Percentiles rank a stretch among this genome's conserved stretches.
These are phyloP conservation scores for Pachyseris speciosa DNA, from an alignment of 64 coral and sea anemone species.

Conservation along the genomic window DNA sequence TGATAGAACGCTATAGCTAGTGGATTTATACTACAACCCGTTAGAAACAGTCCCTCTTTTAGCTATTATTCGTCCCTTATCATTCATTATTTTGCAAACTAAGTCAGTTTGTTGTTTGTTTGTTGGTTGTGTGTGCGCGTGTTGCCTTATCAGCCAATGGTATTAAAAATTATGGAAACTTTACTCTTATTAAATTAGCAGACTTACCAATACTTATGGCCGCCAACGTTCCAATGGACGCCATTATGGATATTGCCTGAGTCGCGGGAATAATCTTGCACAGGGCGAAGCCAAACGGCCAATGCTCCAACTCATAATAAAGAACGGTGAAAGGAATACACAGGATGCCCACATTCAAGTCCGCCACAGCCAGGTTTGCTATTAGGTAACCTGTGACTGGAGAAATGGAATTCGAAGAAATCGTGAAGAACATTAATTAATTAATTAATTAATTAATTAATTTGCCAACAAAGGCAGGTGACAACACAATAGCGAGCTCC, in stretches of 20 bases:
- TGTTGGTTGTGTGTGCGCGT: too few species aligned
- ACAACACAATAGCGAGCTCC: too few species aligned
- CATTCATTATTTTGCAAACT: too few species aligned
- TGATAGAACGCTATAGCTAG: too few species aligned
- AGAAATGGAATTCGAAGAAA: background rate
- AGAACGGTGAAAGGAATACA: slow-evolving; percentile 92
- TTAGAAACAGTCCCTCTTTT: too few species aligned
- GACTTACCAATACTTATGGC: slow-evolving; percentile 96
- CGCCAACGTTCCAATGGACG: slow-evolving; percentile 89
- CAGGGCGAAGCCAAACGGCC: slow-evolving; percentile 90
- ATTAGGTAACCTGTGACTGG: slow-evolving; percentile 96
- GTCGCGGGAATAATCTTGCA: slow-evolving; percentile 85
- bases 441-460: background rate
- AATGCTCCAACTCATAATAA: slow-evolving; percentile 80
- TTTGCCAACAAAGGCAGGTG: too few species aligned
- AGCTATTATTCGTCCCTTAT: too few species aligned
- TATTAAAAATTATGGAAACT: background rate
- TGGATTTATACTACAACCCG: too few species aligned
- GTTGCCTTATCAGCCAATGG: too few species aligned
- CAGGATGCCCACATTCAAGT: slow-evolving; percentile 81
- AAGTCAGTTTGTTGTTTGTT: too few species aligned
- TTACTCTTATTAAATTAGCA: background rate
- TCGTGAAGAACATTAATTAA: background rate
- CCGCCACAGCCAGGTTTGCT: slow-evolving; percentile 88
- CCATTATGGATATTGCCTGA: slow-evolving; percentile 92